Conservation (phyloP, 1,140 invertebrate genomes). For the Drosophila nannoptera region DNA sequence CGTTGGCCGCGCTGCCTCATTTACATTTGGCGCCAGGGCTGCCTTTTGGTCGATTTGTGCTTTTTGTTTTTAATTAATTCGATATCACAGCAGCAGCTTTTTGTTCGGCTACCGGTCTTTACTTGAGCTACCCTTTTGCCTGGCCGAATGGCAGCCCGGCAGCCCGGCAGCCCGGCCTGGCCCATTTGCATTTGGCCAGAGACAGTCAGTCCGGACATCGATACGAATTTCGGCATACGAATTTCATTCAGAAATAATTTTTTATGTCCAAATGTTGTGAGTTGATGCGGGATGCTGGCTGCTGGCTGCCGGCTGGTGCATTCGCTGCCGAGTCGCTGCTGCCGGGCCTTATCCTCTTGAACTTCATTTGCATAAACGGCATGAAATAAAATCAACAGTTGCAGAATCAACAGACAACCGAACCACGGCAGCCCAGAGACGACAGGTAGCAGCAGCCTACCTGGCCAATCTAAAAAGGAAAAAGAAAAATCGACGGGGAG, state of each 20-base stretch:
- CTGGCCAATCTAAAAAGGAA: slow-evolving; percentile 38
- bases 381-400: slow-evolving; percentile 78
- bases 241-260: slow-evolving; percentile 78
- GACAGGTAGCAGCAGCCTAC: slow-evolving; percentile 56
- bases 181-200: slow-evolving; percentile 69
- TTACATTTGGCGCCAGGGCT: slow-evolving; percentile 68
- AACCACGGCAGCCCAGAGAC: slow-evolving; percentile 22
- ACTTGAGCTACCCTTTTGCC: slow-evolving; percentile 54
- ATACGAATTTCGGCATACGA: slow-evolving; percentile 67
- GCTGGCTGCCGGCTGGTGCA: slow-evolving; percentile 15
- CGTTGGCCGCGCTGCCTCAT: slow-evolving; percentile 56
- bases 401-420: slow-evolving; percentile 56
- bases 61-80: slow-evolving; percentile 73
- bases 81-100: slow-evolving; percentile 71
- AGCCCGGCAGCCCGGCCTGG: neutral
- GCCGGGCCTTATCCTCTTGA: slow-evolving; percentile 74
- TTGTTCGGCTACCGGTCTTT: slow-evolving; percentile 73
- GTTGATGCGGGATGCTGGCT: slow-evolving; percentile 34
- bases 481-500: neutral
- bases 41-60: slow-evolving; percentile 15
- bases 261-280: slow-evolving; percentile 71
- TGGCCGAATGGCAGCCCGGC: neutral
- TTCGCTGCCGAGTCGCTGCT: slow-evolving; percentile 32
- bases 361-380: slow-evolving; percentile 77
- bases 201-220: slow-evolving; percentile 47